These are phyloP conservation scores for Taenioides sp. DNA, from an alignment of 2,797 vertebrate genomes.

Conservation along the genomic window DNA sequence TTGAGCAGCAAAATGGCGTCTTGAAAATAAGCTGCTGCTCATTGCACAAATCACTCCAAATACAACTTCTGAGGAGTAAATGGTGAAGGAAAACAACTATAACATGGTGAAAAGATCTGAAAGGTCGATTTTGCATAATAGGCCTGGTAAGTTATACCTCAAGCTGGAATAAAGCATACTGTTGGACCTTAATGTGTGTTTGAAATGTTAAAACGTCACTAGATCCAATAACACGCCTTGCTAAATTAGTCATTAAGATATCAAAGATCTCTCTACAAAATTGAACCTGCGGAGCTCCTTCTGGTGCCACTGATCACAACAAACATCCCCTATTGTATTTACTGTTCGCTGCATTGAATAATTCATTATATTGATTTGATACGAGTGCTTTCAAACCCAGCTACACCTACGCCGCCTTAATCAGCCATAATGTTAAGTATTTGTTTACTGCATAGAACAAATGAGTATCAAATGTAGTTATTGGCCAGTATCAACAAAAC, in stretches of 20 bases:
- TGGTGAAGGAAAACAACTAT: too few species aligned
- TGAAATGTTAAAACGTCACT: neutral
- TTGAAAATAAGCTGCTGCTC: too few species aligned
- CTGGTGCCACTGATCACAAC: neutral
- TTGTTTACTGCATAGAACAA: conserved; percentile 15
- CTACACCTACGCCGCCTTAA: conserved; percentile 40
- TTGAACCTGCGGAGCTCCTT: neutral
- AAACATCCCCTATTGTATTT: conserved; percentile 18
- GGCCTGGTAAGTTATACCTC: too few species aligned
- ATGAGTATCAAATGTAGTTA: conserved; percentile 21
- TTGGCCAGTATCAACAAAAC: neutral
- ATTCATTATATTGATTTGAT: conserved; percentile 60
- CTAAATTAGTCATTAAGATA: neutral
- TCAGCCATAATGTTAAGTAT: conserved; percentile 31
- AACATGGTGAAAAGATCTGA: too few species aligned
- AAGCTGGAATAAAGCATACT: neutral
- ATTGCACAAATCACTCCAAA: too few species aligned
- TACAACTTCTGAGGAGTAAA: too few species aligned
- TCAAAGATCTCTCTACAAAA: neutral
- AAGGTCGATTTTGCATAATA: too few species aligned
- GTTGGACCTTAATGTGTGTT: neutral
- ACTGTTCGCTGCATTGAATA: conserved; percentile 43
- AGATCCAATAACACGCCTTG: neutral
- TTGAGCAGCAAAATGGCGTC: too few species aligned
- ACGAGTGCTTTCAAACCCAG: conserved; percentile 31